These are phyloP conservation scores for Calliphora vomitoria DNA, from an alignment of 2,888 invertebrate genomes.

Conservation along the genomic window DNA sequence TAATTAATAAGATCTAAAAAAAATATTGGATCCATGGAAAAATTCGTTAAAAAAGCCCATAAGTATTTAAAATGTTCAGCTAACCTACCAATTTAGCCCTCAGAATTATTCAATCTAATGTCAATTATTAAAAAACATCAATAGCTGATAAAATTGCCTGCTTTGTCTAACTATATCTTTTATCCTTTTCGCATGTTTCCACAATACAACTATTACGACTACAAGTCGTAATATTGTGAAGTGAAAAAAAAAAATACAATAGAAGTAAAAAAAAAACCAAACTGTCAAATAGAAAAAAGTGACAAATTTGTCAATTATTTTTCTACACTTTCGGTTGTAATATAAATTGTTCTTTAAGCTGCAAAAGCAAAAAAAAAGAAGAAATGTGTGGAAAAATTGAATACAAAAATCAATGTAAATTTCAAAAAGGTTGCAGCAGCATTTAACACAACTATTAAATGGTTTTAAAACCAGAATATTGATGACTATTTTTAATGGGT, in stretches of 20 bases:
- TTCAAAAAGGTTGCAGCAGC: conserved; percentile 31
- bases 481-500: conserved; percentile 44
- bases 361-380: background rate
- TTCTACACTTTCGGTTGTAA: conserved; percentile 20
- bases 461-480: conserved; percentile 54
- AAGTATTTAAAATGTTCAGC: too few relatives aligned
- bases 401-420: conserved; percentile 36
- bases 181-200: conserved; percentile 18
- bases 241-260: conserved; percentile 47
- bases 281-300: conserved; percentile 61
- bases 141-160: background rate
- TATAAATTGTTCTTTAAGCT: conserved; percentile 5
- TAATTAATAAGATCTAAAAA: too few relatives aligned
- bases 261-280: conserved; percentile 1
- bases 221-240: conserved; percentile 16
- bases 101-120: too few relatives aligned
- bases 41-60: too few relatives aligned
- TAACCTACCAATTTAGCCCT: too few relatives aligned
- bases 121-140: too few relatives aligned
- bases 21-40: too few relatives aligned
- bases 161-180: background rate
- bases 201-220: conserved; percentile 50
- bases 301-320: conserved; percentile 67
- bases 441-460: conserved; percentile 65
- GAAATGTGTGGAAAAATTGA: background rate